A percentile compares a stretch with the other conserved stretches of the same genome.
Conservation (phyloP, 2,113 vertebrate species). For the Corythornis madagascariensis region DNA sequence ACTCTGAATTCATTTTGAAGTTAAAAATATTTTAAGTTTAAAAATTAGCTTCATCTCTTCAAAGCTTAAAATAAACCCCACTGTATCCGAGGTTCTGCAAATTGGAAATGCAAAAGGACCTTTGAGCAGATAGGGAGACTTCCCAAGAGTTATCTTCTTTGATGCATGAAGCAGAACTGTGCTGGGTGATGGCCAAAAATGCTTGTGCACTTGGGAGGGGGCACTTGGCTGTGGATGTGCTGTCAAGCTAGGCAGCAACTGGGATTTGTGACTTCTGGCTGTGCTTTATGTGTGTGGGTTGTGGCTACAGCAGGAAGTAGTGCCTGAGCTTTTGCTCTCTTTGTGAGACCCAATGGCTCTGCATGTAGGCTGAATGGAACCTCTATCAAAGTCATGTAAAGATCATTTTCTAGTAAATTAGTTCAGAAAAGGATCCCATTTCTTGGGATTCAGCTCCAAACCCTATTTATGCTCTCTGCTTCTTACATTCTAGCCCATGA, state of each 20-base stretch:
- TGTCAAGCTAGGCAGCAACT: neutral
- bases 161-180: neutral
- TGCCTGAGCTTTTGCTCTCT: accelerated
- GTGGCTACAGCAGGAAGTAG: neutral
- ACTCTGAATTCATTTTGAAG: neutral
- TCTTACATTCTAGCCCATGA: neutral
- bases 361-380: neutral
- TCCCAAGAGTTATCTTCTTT: neutral
- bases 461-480: neutral
- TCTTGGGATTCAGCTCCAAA: neutral
- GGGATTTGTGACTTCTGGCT: neutral
- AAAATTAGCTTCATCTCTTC: neutral
- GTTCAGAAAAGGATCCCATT: neutral
- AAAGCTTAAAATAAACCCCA: neutral
- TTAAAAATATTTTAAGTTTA: neutral
- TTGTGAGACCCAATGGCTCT: neutral
- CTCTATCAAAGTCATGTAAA: neutral
- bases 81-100: neutral
- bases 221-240: neutral
- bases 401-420: neutral
- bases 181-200: neutral
- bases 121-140: neutral
- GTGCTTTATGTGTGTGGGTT: neutral
- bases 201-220: neutral
- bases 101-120: neutral